Evolutionary conservation across 92 coral and sea anemone species (phyloP).

Genomic region (Paragorgia papillata): DNA sequence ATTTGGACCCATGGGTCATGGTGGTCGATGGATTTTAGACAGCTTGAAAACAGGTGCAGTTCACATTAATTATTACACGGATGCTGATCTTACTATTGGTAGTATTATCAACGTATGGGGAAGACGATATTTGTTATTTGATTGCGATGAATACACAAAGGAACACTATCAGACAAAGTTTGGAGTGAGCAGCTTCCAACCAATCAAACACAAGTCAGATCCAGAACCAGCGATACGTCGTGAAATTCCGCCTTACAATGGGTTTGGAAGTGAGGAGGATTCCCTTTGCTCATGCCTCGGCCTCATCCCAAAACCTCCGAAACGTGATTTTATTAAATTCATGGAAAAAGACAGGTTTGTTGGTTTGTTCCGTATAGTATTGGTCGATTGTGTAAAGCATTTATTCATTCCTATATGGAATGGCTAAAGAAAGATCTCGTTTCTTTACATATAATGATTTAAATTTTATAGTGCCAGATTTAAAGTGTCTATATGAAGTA

Average conservation of each 20-base stretch:
- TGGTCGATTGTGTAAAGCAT: too few species aligned
- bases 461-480: too few species aligned
- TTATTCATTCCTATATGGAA: too few species aligned
- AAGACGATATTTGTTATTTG: slow-evolving; percentile 76
- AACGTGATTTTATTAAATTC: slow-evolving; percentile 92
- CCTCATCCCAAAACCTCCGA: slow-evolving; percentile 94
- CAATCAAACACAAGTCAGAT: slow-evolving; percentile 78
- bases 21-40: slow-evolving; percentile 96
- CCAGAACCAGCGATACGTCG: slow-evolving; percentile 65
- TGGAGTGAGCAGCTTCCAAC: slow-evolving; percentile 74
- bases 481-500: too few species aligned
- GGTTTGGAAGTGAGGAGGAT: slow-evolving; percentile 98
- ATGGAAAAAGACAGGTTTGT: slow-evolving; percentile 97
- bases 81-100: slow-evolving; percentile 88
- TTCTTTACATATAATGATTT: too few species aligned
- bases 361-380: too few species aligned
- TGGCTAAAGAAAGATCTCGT: too few species aligned
- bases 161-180: slow-evolving; percentile 87
- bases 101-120: slow-evolving; percentile 93
- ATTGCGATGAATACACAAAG: slow-evolving; percentile 95
- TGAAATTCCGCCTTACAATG: slow-evolving; percentile 96
- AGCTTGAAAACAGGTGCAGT: slow-evolving; percentile 98
- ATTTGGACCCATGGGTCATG: slow-evolving; percentile 99
- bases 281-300: slow-evolving; percentile 89
- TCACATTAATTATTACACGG: slow-evolving; percentile 81